phyloP scores from a whole-genome alignment of 1,140 invertebrate species.

The Cepaea nemoralis region DNA sequence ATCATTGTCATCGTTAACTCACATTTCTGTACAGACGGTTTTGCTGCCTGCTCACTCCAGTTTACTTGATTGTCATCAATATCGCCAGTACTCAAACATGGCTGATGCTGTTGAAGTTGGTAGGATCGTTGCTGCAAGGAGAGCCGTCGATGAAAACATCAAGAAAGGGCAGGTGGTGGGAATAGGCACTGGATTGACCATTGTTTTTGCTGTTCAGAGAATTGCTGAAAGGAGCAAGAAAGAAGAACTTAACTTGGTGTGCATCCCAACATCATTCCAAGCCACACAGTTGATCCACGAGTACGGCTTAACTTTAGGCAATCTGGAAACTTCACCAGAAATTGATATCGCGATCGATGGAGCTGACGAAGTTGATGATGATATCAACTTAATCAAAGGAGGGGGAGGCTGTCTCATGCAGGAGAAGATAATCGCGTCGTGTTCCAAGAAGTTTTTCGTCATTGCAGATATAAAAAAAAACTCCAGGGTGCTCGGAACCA shows the following conservation, averaged over 20 bases:
- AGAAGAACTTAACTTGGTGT: conserved; percentile 84
- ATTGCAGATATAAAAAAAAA: conserved; percentile 92
- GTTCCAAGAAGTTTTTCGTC: conserved; percentile 84
- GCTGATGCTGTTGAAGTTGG: conserved; percentile 42
- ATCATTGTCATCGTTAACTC: too few relatives aligned
- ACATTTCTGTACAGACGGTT: too few relatives aligned
- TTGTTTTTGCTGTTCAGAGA: conserved; percentile 90
- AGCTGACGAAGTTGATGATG: conserved; percentile 88
- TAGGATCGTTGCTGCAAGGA: conserved; percentile 48
- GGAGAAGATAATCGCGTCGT: conserved; percentile 96
- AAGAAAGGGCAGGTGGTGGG: conserved; percentile 79
- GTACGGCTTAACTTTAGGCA: conserved; percentile 82
- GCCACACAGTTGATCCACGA: conserved; percentile 75
- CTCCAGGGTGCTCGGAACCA: conserved; percentile 85
- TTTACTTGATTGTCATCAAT: too few relatives aligned
- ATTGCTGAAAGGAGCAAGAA: conserved; percentile 83
- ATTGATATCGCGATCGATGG: conserved; percentile 95
- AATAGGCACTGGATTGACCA: conserved; percentile 94
- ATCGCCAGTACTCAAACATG: not conserved
- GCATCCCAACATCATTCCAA: conserved; percentile 93
- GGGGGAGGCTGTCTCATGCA: conserved; percentile 95
- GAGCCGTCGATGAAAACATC: conserved; percentile 50
- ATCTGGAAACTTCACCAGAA: conserved; percentile 85
- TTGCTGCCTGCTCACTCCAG: too few relatives aligned
- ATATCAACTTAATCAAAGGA: conserved; percentile 93